These are phyloP conservation scores for Podiceps cristatus DNA, from an alignment of 2,113 vertebrate genomes.

Conservation along the genomic window DNA sequence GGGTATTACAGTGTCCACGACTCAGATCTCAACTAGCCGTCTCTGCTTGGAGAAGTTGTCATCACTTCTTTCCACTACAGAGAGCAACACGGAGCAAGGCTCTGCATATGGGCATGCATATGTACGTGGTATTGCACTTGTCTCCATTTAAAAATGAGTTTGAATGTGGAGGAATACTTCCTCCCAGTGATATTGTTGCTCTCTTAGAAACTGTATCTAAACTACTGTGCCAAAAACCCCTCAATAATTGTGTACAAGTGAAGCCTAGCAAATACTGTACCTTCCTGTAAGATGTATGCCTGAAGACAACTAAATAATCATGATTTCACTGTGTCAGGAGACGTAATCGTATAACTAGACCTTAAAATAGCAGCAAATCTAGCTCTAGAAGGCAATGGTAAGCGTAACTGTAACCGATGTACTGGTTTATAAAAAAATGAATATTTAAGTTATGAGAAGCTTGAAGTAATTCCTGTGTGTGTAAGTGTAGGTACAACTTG, in stretches of 20 bases:
- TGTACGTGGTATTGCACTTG: not conserved
- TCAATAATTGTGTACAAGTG: constrained; percentile 38
- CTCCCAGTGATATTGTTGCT: not conserved
- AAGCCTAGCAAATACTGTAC: not conserved
- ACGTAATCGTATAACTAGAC: not conserved
- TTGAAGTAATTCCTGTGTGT: not conserved
- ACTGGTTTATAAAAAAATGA: not conserved
- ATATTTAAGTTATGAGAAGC: not conserved
- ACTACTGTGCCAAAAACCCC: constrained; percentile 26
- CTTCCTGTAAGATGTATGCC: not conserved
- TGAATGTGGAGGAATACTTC: constrained; percentile 19
- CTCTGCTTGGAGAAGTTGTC: constrained; percentile 64
- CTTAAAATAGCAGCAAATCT: not conserved
- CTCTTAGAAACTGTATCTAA: constrained; percentile 45
- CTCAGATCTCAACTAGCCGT: constrained; percentile 23
- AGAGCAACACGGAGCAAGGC: not conserved
- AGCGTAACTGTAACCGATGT: not conserved
- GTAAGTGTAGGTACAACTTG: not conserved
- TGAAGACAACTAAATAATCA: not conserved
- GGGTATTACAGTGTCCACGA: not conserved
- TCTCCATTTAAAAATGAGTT: constrained; percentile 48
- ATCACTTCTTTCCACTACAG: not conserved
- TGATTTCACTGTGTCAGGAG: not conserved
- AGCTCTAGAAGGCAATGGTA: not conserved
- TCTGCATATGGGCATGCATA: not conserved